These are phyloP conservation scores for Lucinisca nassula DNA, from an alignment of 2,888 invertebrate genomes.

Conservation along the genomic window DNA sequence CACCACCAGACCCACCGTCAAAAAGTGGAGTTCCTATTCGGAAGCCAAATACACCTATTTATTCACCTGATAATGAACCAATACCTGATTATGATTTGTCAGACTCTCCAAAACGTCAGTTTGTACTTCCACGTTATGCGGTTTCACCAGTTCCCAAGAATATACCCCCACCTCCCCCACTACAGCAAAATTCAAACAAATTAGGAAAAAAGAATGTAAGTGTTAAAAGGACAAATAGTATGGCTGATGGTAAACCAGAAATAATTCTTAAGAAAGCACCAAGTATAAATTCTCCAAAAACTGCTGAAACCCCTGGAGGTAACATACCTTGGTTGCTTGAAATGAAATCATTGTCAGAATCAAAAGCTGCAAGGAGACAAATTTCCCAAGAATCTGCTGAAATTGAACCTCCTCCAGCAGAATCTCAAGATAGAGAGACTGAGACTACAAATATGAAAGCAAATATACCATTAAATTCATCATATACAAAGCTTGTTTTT, in stretches of 20 bases:
- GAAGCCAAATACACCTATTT: conserved; percentile 27
- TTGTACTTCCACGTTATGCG: conserved; percentile 53
- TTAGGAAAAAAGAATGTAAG: conserved; percentile 4
- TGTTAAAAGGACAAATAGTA: conserved; percentile 52
- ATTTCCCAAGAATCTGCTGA: conserved; percentile 59
- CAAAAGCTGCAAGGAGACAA: conserved; percentile 67
- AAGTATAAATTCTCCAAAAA: conserved; percentile 43
- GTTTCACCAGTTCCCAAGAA: not conserved
- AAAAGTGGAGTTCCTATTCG: conserved; percentile 35
- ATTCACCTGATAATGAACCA: conserved; percentile 73
- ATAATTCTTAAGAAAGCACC: conserved; percentile 63
- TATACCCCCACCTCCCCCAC: not conserved
- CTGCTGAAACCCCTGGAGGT: conserved; percentile 27
- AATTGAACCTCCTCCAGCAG: conserved; percentile 15
- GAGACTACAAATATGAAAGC: conserved; percentile 18
- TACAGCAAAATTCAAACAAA: not conserved
- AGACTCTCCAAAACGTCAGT: conserved; percentile 64
- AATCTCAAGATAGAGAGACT: conserved; percentile 18
- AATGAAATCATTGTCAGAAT: conserved; percentile 70
- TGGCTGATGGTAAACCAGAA: conserved; percentile 60
- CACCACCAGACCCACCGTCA: conserved; percentile 55
- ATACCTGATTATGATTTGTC: conserved; percentile 78
- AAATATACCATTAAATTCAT: not conserved
- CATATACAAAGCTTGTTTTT: conserved; percentile 41
- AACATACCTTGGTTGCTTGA: conserved; percentile 70